Percentiles rank a stretch among this genome's conserved stretches.
Conservation (phyloP, 2,113 vertebrate species). For the Serilophus lunatus region DNA sequence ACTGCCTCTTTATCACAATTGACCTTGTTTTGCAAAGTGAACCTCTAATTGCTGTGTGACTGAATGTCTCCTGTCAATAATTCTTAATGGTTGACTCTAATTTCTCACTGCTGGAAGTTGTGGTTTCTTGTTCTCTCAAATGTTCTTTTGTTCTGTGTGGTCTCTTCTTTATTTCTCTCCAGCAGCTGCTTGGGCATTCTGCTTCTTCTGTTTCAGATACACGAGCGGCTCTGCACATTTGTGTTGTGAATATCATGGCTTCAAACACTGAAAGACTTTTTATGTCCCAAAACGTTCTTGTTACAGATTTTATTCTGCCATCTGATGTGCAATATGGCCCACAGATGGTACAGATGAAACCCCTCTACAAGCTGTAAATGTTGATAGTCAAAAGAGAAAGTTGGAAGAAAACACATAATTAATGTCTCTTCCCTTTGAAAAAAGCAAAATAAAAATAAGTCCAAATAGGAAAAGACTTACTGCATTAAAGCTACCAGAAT, state of each 20-base stretch:
- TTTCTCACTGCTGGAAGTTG: background rate
- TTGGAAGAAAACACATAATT: slow-evolving; percentile 15
- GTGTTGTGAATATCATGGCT: slow-evolving; percentile 3
- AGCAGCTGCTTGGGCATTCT: slow-evolving; percentile 34
- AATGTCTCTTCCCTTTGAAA: background rate
- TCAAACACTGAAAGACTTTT: slow-evolving; percentile 3
- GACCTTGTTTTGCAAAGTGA: background rate
- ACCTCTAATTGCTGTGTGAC: background rate
- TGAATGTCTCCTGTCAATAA: background rate
- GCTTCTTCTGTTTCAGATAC: background rate
- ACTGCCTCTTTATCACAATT: background rate
- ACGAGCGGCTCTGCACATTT: background rate
- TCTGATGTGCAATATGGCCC: slow-evolving; percentile 48
- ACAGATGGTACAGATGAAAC: slow-evolving; percentile 42
- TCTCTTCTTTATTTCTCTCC: slow-evolving; percentile 26
- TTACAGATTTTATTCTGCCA: slow-evolving; percentile 41
- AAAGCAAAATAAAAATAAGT: slow-evolving; percentile 1
- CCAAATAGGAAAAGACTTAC: background rate
- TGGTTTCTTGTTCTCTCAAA: background rate
- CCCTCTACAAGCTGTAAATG: background rate
- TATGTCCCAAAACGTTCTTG: background rate
- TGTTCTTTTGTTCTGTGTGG: slow-evolving; percentile 32
- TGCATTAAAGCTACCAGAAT: background rate
- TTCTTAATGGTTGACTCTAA: background rate
- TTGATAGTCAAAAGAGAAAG: slow-evolving; percentile 28